Conservation (phyloP, 2,113 vertebrate species). For the Pardalotus punctatus region DNA sequence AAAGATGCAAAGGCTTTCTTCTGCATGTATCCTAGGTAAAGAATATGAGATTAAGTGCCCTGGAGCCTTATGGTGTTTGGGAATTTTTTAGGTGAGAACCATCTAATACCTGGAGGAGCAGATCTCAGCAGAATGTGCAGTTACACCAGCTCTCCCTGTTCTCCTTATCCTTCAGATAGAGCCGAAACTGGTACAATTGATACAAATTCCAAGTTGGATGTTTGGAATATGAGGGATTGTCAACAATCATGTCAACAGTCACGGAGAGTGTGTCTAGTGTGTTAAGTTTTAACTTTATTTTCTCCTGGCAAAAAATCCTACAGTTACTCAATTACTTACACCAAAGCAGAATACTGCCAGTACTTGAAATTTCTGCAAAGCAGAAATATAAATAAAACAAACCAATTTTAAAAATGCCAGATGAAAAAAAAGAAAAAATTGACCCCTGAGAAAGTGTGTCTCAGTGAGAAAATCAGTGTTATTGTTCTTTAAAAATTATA, state of each 20-base stretch:
- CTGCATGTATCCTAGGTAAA: background rate
- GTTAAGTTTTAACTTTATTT: background rate
- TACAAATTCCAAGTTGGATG: background rate
- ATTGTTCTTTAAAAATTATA: background rate
- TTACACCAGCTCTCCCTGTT: background rate
- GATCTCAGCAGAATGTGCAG: background rate
- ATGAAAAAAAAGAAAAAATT: background rate
- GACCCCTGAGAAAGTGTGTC: background rate
- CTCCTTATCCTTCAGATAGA: background rate
- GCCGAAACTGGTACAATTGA: fast-evolving
- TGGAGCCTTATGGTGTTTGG: background rate
- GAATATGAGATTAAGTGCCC: background rate
- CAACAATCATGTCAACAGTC: background rate
- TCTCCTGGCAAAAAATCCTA: background rate
- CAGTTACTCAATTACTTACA: background rate
- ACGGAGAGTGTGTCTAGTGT: background rate
- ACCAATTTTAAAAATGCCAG: background rate
- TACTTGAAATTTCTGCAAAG: background rate
- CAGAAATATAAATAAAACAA: background rate
- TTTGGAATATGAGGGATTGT: background rate
- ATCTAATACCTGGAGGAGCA: background rate
- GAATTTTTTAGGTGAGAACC: background rate
- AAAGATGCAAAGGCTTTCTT: background rate
- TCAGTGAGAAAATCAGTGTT: background rate
- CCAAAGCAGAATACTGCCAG: background rate